Conservation (phyloP, 2,888 invertebrate species). For the Metallyticus violacea region DNA sequence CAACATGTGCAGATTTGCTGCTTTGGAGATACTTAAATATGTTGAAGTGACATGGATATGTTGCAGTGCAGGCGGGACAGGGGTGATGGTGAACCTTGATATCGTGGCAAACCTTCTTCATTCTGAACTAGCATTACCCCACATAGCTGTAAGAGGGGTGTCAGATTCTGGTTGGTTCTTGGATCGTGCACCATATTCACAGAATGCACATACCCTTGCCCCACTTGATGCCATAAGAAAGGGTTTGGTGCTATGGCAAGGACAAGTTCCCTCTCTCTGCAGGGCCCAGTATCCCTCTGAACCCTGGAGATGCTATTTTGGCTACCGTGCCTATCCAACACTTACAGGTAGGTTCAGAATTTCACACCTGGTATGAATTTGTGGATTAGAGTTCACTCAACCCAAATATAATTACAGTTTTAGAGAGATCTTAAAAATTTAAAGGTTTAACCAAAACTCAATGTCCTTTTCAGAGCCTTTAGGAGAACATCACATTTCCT, state of each 20-base stretch:
- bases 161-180: conserved; percentile 95
- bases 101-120: conserved; percentile 70
- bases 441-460: too few relatives aligned
- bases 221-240: conserved; percentile 65
- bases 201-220: conserved; percentile 51
- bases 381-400: too few relatives aligned
- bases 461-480: too few relatives aligned
- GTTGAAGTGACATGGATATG: not conserved
- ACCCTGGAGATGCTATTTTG: conserved; percentile 91
- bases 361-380: too few relatives aligned
- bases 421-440: too few relatives aligned
- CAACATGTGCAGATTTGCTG: not conserved
- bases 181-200: conserved; percentile 73
- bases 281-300: conserved; percentile 64
- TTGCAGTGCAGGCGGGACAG: conserved; percentile 88
- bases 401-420: too few relatives aligned
- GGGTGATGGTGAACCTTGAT: conserved; percentile 90
- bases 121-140: conserved; percentile 52
- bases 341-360: conserved; percentile 72
- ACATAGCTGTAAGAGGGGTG: conserved; percentile 75
- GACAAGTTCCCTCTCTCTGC: conserved; percentile 76
- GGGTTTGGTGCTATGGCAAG: conserved; percentile 77
- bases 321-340: conserved; percentile 82
- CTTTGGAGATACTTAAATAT: not conserved
- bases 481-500: too few relatives aligned